A percentile compares a stretch with the other conserved stretches of the same genome.
Conservation (phyloP, 2,888 invertebrate genomes). For the Thelaira solivaga region DNA sequence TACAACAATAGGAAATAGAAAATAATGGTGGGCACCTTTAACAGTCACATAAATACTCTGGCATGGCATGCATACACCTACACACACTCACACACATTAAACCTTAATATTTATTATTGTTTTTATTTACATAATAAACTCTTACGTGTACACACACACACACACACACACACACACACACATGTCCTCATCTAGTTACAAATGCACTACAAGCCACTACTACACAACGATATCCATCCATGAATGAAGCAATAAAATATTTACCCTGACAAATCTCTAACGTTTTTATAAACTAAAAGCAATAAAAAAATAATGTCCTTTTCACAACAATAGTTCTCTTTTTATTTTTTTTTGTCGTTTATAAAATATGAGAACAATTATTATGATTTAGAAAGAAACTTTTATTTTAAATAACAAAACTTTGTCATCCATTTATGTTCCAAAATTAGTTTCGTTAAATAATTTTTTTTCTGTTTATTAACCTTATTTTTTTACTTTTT, state of each 20-base stretch:
- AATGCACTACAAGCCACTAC: too few relatives aligned
- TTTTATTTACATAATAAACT: conserved; percentile 23
- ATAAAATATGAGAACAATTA: background rate
- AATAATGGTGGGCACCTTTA: conserved; percentile 26
- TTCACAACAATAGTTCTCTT: background rate
- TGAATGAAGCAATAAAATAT: conserved; percentile 9
- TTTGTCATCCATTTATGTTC: conserved; percentile 7
- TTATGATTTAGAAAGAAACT: conserved; percentile 3
- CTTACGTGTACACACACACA: background rate
- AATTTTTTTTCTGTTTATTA: background rate
- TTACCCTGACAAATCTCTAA: conserved; percentile 32
- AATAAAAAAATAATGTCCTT: conserved; percentile 16
- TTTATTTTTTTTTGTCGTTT: too few relatives aligned
- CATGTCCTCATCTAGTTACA: background rate
- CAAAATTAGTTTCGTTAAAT: conserved; percentile 9
- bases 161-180: background rate
- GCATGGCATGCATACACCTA: background rate
- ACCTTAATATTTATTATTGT: conserved; percentile 32
- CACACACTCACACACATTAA: background rate
- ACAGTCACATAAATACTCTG: background rate
- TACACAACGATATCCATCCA: background rate
- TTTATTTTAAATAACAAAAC: conserved; percentile 11
- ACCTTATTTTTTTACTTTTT: background rate
- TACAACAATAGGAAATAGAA: background rate
- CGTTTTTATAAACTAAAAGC: background rate